These are phyloP conservation scores for Echinometra lucunter DNA, from an alignment of 53 echinoderm and acorn worm genomes.

Conservation along the genomic window DNA sequence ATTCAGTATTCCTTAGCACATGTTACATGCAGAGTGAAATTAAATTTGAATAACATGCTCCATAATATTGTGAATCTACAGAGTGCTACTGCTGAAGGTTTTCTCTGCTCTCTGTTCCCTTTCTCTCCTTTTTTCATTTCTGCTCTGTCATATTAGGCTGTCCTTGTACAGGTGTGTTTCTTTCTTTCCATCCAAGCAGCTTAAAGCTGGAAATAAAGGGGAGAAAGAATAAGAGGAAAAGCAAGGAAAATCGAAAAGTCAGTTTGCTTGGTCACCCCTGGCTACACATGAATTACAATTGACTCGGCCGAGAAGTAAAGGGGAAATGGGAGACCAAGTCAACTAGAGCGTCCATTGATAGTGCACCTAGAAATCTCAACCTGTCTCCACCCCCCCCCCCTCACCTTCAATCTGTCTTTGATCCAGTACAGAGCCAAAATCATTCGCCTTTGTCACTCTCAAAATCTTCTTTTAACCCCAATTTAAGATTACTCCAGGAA, in stretches of 20 bases:
- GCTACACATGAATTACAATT: conserved; percentile 55
- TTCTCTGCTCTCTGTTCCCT: neutral
- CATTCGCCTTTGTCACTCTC: neutral
- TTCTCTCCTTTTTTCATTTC: neutral
- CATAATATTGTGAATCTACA: neutral
- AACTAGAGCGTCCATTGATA: neutral
- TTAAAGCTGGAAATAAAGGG: conserved; percentile 37
- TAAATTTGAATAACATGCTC: neutral
- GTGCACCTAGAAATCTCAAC: neutral
- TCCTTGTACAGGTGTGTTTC: conserved; percentile 66
- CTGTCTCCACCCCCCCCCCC: conserved; percentile 6
- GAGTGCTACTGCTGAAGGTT: neutral
- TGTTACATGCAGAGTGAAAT: neutral
- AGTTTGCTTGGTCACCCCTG: conserved; percentile 64
- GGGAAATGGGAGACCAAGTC: conserved; percentile 15
- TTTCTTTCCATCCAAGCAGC: conserved; percentile 55
- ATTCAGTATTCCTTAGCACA: neutral
- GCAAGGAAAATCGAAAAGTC: conserved; percentile 50
- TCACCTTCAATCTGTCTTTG: neutral
- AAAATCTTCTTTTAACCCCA: neutral
- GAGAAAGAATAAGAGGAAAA: conserved; percentile 22
- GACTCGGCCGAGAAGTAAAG: conserved; percentile 12
- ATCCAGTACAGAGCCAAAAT: neutral
- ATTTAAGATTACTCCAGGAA: neutral
- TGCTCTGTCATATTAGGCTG: conserved; percentile 1